Evolutionary conservation across 1,140 invertebrate species (phyloP).

Genomic region (Tetragonula clypearis): DNA sequence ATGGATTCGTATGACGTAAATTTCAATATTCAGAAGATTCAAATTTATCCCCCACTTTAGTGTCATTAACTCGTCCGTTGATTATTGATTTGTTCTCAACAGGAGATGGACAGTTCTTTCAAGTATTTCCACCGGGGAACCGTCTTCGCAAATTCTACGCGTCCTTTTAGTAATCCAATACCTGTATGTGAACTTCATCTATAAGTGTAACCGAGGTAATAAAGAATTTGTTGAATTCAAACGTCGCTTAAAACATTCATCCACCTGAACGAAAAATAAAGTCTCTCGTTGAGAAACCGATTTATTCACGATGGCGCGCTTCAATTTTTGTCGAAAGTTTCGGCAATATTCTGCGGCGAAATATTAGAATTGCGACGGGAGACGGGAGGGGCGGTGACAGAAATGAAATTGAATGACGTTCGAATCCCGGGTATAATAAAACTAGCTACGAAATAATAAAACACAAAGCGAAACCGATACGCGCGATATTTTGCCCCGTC

Average conservation of each 20-base stretch:
- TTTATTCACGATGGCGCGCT: not conserved
- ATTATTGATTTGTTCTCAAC: no score
- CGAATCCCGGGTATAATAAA: not conserved
- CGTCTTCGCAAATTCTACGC: not conserved
- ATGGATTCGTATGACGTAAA: no score
- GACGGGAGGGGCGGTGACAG: not conserved
- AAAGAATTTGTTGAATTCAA: not conserved
- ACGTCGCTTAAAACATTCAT: not conserved
- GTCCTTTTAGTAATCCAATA: not conserved
- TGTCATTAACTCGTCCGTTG: no score
- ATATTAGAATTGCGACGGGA: not conserved
- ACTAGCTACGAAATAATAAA: not conserved
- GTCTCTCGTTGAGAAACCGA: not conserved
- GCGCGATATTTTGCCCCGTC: not conserved
- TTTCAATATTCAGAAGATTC: no score
- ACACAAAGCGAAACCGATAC: constrained; percentile 3
- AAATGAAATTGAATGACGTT: not conserved
- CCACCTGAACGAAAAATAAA: not conserved
- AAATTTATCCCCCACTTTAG: no score
- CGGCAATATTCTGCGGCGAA: not conserved
- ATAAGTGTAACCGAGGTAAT: no score
- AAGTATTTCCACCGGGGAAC: no score
- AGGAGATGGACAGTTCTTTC: no score
- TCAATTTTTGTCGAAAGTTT: not conserved
- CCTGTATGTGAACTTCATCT: not conserved